phyloP scores from a whole-genome alignment of 2,888 invertebrate genomes.

The Boloria selene region DNA sequence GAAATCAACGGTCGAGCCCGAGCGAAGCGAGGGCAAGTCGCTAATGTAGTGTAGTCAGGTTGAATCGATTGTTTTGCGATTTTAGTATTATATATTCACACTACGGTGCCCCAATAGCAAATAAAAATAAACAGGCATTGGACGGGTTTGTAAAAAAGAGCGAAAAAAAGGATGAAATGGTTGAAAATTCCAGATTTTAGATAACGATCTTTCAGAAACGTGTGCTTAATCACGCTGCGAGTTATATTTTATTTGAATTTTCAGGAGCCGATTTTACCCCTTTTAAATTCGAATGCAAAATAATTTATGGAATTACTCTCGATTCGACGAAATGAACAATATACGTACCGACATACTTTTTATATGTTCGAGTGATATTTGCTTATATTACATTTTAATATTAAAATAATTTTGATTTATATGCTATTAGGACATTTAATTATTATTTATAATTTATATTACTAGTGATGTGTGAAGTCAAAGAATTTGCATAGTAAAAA shows the following conservation, averaged over 20 bases:
- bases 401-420: no score
- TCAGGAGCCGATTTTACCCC: constrained; percentile 8
- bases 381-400: no score
- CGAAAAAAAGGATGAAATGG: constrained; percentile 29
- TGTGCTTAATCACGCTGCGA: constrained; percentile 41
- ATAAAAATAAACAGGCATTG: constrained; percentile 35
- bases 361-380: neutral
- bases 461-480: no score
- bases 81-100: constrained; percentile 4
- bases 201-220: constrained; percentile 45
- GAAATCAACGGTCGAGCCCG: no score
- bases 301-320: constrained; percentile 17
- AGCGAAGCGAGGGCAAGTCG: no score
- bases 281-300: constrained; percentile 19
- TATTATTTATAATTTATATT: no score
- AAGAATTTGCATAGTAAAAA: no score
- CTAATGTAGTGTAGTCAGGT: no score
- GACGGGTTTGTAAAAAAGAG: constrained; percentile 39
- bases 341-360: neutral
- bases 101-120: constrained; percentile 35
- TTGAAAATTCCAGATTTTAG: constrained; percentile 39
- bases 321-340: neutral
- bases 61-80: neutral
- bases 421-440: no score
- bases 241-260: constrained; percentile 23